Conservation (phyloP, 2,888 invertebrate species). For the Lasioglossum oenotherae region DNA sequence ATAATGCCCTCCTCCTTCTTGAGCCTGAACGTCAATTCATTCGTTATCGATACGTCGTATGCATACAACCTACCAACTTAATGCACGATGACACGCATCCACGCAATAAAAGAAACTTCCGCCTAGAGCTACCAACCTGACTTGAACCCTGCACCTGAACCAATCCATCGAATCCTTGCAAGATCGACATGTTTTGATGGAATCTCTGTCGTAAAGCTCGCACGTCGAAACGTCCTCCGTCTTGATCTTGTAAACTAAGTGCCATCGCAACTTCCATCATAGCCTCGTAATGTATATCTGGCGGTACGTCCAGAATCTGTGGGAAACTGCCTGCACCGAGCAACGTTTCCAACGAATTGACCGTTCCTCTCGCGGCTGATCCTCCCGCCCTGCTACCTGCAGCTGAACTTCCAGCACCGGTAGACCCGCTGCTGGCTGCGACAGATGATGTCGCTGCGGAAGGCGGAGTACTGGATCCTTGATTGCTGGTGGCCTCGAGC, state of each 20-base stretch:
- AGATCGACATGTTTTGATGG: conserved; percentile 81
- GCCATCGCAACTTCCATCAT: conserved; percentile 99
- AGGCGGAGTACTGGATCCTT: conserved; percentile 52
- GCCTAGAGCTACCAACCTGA: conserved; percentile 45
- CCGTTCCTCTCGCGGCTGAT: conserved; percentile 69
- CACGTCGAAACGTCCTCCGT: conserved; percentile 86
- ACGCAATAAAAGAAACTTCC: background rate
- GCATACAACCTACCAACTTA: background rate
- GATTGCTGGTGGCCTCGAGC: conserved; percentile 85
- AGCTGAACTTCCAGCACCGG: background rate
- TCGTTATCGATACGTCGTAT: background rate
- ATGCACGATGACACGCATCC: background rate
- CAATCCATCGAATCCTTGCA: conserved; percentile 81
- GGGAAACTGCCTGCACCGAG: conserved; percentile 88
- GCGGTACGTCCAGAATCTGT: conserved; percentile 93
- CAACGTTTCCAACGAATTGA: conserved; percentile 84
- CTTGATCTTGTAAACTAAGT: conserved; percentile 94
- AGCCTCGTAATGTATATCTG: conserved; percentile 98
- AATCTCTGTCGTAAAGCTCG: conserved; percentile 85
- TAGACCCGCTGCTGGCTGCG: background rate
- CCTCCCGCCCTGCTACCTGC: conserved; percentile 33
- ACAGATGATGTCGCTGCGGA: background rate
- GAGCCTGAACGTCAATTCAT: conserved; percentile 38
- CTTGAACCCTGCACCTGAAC: conserved; percentile 76
- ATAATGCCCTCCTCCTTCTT: conserved; percentile 86